A percentile compares a stretch with the other conserved stretches of the same genome.
Evolutionary conservation across 2,797 vertebrate genomes (phyloP).

Genomic region (Antennarius maculatus): DNA sequence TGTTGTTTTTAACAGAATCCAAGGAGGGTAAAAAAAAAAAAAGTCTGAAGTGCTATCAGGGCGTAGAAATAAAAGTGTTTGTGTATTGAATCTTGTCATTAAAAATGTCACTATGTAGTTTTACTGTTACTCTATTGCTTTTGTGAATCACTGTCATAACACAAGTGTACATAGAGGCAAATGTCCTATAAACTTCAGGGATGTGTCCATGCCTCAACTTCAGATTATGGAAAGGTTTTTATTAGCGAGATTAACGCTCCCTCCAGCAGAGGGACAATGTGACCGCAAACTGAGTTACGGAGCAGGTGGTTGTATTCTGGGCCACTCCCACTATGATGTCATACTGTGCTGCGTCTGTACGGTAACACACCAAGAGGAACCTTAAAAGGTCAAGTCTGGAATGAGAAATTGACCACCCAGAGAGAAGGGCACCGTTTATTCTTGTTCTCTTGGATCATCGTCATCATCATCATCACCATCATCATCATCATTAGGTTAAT

Average conservation of each 20-base stretch:
- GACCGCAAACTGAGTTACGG: constrained; percentile 21
- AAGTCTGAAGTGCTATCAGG: constrained; percentile 68
- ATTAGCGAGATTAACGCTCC: constrained; percentile 1
- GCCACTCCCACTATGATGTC: constrained; percentile 54
- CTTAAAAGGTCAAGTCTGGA: constrained; percentile 69
- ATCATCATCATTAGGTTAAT: not conserved
- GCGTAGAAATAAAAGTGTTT: constrained; percentile 61
- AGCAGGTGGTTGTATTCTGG: constrained; percentile 40
- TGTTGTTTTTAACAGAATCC: constrained; percentile 47
- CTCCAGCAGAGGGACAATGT: constrained; percentile 21
- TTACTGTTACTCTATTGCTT: constrained; percentile 68
- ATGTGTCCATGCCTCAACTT: constrained; percentile 55
- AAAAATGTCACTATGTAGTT: constrained; percentile 70
- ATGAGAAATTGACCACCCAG: constrained; percentile 56
- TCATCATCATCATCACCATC: too few species aligned
- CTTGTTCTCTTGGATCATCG: too few species aligned
- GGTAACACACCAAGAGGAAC: constrained; percentile 55
- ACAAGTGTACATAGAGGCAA: constrained; percentile 70
- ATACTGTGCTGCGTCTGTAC: constrained; percentile 61
- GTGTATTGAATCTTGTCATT: constrained; percentile 64
- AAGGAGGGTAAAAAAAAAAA: constrained; percentile 27
- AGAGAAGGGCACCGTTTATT: too few species aligned
- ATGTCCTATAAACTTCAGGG: constrained; percentile 72
- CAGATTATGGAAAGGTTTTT: constrained; percentile 21
- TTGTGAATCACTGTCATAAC: constrained; percentile 73